Conservation (phyloP, 2,888 invertebrate genomes). For the Sycophila texana region DNA sequence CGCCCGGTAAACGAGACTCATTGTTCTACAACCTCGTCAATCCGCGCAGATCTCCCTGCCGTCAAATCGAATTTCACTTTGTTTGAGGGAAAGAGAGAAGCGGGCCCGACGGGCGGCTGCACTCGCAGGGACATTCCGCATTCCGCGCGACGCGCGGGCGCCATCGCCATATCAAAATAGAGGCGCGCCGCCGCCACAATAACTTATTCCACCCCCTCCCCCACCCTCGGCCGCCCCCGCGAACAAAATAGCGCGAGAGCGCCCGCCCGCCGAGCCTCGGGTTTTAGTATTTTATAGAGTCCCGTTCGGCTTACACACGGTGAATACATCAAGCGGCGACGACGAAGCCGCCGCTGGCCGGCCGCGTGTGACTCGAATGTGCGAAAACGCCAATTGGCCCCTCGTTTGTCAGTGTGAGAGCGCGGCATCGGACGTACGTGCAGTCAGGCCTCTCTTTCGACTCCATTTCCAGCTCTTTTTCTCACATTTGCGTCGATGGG, state of each 20-base stretch:
- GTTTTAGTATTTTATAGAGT: slow-evolving; percentile 74
- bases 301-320: slow-evolving; percentile 73
- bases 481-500: no score
- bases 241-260: slow-evolving; percentile 68
- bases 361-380: slow-evolving; percentile 72
- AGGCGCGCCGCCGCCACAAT: slow-evolving; percentile 68
- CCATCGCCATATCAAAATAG: slow-evolving; percentile 73
- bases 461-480: no score
- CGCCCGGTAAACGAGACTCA: slow-evolving; percentile 55
- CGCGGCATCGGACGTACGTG: no score
- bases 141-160: slow-evolving; percentile 66
- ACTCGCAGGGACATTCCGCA: slow-evolving; percentile 66
- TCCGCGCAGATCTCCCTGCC: slow-evolving; percentile 58
- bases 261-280: no score
- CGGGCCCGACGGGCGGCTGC: slow-evolving; percentile 57
- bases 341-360: slow-evolving; percentile 48
- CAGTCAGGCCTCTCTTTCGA: background rate
- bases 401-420: no score
- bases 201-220: slow-evolving; percentile 67
- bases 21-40: slow-evolving; percentile 56
- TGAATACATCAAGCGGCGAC: slow-evolving; percentile 73
- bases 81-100: slow-evolving; percentile 62
- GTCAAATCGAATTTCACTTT: slow-evolving; percentile 71
- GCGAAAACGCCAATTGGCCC: no score
- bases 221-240: slow-evolving; percentile 45